Percentiles rank a stretch among this genome's conserved stretches.
These are phyloP conservation scores for Platysteira castanea DNA, from an alignment of 2,113 vertebrate genomes.

Conservation along the genomic window DNA sequence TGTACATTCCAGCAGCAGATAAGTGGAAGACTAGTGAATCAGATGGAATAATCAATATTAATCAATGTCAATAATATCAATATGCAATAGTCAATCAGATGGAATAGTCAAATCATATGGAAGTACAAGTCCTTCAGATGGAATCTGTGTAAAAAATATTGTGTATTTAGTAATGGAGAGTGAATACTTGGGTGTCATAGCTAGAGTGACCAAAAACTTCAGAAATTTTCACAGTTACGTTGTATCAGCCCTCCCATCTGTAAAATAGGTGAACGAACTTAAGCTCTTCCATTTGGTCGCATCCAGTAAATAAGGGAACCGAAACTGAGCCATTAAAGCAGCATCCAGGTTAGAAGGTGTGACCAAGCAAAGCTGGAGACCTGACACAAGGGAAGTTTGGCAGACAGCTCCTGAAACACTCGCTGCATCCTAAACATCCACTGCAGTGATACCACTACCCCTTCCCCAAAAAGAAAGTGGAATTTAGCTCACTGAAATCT, in stretches of 20 bases:
- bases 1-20: no score
- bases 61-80: neutral
- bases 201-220: neutral
- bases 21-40: neutral
- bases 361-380: neutral
- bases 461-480: neutral
- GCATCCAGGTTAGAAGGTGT: no score
- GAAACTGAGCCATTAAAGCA: neutral
- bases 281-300: neutral
- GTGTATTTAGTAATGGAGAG: neutral
- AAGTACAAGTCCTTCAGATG: neutral
- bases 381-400: neutral
- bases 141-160: neutral
- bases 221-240: neutral
- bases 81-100: neutral
- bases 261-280: neutral
- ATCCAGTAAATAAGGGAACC: neutral
- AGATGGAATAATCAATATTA: neutral
- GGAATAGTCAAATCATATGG: neutral
- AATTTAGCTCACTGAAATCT: neutral
- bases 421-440: neutral
- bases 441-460: neutral
- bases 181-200: accelerated
- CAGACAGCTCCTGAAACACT: neutral
- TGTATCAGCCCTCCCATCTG: neutral